Evolutionary conservation across 2,113 vertebrate species (phyloP).

Genomic region (Cricetomys ansorgei): DNA sequence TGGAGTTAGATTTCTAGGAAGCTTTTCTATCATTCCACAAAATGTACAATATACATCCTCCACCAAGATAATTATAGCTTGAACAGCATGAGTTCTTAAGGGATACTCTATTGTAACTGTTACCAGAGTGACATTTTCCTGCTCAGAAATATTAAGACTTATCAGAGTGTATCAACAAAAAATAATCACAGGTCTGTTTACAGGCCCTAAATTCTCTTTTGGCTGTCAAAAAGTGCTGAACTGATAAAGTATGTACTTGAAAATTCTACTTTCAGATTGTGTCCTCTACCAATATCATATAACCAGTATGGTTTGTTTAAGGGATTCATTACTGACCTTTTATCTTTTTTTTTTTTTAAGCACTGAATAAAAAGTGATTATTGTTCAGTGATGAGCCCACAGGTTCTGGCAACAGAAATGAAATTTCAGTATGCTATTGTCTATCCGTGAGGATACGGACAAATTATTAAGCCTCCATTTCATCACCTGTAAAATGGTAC

Average conservation of each 20-base stretch:
- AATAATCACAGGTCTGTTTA: constrained; percentile 45
- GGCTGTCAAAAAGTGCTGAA: constrained; percentile 41
- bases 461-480: constrained; percentile 52
- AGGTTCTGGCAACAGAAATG: background rate
- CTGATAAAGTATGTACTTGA: constrained; percentile 35
- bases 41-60: constrained; percentile 7
- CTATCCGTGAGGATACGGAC: background rate
- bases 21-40: constrained; percentile 46
- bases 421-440: constrained; percentile 2
- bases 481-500: constrained; percentile 56
- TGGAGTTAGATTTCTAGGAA: constrained; percentile 43
- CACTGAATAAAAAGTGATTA: background rate
- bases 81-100: constrained; percentile 53
- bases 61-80: constrained; percentile 28
- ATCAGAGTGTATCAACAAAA: constrained; percentile 50
- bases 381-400: background rate
- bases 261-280: constrained; percentile 26
- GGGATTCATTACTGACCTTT: background rate
- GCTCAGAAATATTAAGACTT: constrained; percentile 31
- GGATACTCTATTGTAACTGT: constrained; percentile 28
- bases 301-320: constrained; percentile 47
- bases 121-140: background rate
- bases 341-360: background rate
- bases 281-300: constrained; percentile 1
- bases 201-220: constrained; percentile 40